A percentile compares a stretch with the other conserved stretches of the same genome.
phyloP scores from a whole-genome alignment of 2,888 invertebrate species.

The Euproctis similis region DNA sequence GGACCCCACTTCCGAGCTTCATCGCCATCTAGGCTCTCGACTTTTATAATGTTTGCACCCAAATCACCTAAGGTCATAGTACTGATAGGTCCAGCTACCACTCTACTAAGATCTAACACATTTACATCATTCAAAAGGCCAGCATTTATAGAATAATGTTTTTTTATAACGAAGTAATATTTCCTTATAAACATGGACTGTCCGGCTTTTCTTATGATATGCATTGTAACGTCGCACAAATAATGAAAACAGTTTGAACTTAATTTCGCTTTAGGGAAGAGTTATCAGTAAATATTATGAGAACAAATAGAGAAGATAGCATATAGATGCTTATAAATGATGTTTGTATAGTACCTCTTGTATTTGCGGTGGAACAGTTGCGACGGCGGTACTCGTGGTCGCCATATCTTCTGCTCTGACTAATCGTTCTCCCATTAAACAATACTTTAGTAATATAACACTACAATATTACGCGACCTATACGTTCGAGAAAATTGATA shows the following conservation, averaged over 20 bases:
- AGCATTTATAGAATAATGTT: slow-evolving; percentile 35
- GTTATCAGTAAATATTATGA: slow-evolving; percentile 29
- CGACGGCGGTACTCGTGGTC: slow-evolving; percentile 60
- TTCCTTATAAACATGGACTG: slow-evolving; percentile 18
- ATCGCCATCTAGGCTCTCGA: slow-evolving; percentile 89
- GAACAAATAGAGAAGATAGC: slow-evolving; percentile 50
- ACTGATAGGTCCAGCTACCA: slow-evolving; percentile 95
- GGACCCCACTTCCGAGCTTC: slow-evolving; percentile 96
- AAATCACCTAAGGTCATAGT: slow-evolving; percentile 95
- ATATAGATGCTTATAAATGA: slow-evolving; percentile 20
- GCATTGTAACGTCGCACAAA: slow-evolving; percentile 27
- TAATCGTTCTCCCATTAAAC: slow-evolving; percentile 56
- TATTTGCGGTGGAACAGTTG: slow-evolving; percentile 52
- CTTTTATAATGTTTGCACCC: slow-evolving; percentile 94
- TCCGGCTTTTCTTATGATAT: slow-evolving; percentile 20
- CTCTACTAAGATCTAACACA: slow-evolving; percentile 87
- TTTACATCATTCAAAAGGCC: slow-evolving; percentile 82
- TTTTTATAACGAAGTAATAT: slow-evolving; percentile 18
- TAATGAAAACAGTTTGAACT: slow-evolving; percentile 10
- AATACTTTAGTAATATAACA: slow-evolving; percentile 19
- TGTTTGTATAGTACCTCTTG: slow-evolving; percentile 48
- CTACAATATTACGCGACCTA: slow-evolving; percentile 45
- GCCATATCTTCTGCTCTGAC: slow-evolving; percentile 56
- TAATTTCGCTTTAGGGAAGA: too few relatives aligned
- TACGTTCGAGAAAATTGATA: too few relatives aligned